Evolutionary conservation across 1,140 invertebrate genomes (phyloP), one percentile per base, ranked within the genome.

Genomic region (Aphidius gifuensis): DNA sequence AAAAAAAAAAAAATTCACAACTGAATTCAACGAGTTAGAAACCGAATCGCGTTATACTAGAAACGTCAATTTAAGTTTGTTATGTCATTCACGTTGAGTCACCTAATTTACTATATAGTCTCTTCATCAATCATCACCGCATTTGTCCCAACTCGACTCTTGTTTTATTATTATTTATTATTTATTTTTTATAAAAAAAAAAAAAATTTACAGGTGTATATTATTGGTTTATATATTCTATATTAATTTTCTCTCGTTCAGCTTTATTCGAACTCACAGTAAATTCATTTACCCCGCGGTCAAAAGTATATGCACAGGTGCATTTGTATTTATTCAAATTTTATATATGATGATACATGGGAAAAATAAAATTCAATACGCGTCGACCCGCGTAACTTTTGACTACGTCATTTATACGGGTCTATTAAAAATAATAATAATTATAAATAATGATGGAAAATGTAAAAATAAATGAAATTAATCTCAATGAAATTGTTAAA

Each of bases 71-170:
- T 64, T 59, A 58, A 69, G 63, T 63, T 55, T 59, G 62, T 69
- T 69, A 67, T 46, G 51, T 57, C 60, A 51, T 66, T 68, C 60
- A 60, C 62, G 57, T 64, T 42, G 9, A 49, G 51, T 60, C n/a
- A 58, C 9, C 11, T 53, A 32, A 39, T 9, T 32, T 53, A 9
- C 50, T 53, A 32, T 54, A 50, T 16, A 16, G 16, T 16, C 16
- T 16, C 16, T 16, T 16, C 16, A 16, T 16, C 16, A 16, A 0
- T 16, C 16, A 16, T 16, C 16, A 16, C 16, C 16, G 16, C 60
- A 39, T 32, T 59, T 55, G 45, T 62, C 51, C 43, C 43, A 43
- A 58, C 58, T 67, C 65, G 48, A 54, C 51, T 63, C 46, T 60
- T 45, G 44, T 32, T 11, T 54, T 16, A 62, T 67, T 69, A 69